Evolutionary conservation across 2,888 invertebrate species (phyloP), one percentile per base, ranked within the genome.

Genomic region (Yponomeuta evonymella): DNA sequence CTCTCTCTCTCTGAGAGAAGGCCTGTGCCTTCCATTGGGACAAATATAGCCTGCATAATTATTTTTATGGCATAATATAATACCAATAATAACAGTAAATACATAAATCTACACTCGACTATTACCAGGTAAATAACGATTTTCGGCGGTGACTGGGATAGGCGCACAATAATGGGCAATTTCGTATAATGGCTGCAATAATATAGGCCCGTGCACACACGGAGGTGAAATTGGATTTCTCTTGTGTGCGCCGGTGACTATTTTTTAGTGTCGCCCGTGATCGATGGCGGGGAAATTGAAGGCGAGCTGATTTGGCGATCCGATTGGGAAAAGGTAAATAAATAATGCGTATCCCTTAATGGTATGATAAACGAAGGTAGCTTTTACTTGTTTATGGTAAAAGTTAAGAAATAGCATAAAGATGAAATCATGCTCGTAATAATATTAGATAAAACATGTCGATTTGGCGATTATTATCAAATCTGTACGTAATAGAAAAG

Each of bases 81-180:
- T 58, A 58, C 15, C 15, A 43, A 43, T 43, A 43, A 43, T 23
- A 64, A 65, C 23, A 11, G 8, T 65, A 65, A 30, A 65, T 30
- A 3, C 33, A 29, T 30, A 29, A 30, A 65, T 65, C 30, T 33
- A 65, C 65, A 65, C 33, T 11, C 30, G 65, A 30, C 29, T 33
- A 48, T 67, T 43, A 67, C 43, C 81, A 83, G 83, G 84, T 83
- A 85, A 84, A 84, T 83, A 79, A 82, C 80, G 80, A 81, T 85
- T 84, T 85, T 84, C 81, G 79, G 67, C n/a, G 29, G 79, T 72
- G 77, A 79, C 79, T 83, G 85, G 86, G 87, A 82, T 83, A 79
- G 88, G 84, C 88, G 79, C 81, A 82, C 83, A 83, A 84, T 88
- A 86, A 89, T 88, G 83, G 87, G 80, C 84, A 84, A 88, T 86